phyloP scores from a whole-genome alignment of 2,113 vertebrate genomes.

The Hylia prasina region DNA sequence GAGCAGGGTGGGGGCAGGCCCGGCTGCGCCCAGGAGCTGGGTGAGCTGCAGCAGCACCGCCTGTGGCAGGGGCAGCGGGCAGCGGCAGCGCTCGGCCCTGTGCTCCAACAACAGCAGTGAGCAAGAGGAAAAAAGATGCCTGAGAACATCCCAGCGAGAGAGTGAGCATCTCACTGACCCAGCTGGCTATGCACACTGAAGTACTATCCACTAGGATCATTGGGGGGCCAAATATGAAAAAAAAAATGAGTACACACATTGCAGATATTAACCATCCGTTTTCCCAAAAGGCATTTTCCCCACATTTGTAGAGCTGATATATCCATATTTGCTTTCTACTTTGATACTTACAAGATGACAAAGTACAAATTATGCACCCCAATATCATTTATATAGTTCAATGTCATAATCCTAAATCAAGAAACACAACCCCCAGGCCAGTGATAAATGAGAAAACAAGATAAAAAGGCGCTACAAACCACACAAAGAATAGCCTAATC shows the following conservation, averaged over 20 bases:
- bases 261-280: neutral
- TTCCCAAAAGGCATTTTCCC: neutral
- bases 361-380: neutral
- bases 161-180: neutral
- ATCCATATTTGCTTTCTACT: neutral
- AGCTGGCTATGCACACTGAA: neutral
- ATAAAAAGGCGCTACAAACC: neutral
- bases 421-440: neutral
- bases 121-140: neutral
- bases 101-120: neutral
- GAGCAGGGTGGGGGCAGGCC: neutral
- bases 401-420: neutral
- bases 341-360: neutral
- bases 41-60: neutral
- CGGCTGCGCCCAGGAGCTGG: neutral
- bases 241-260: neutral
- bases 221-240: neutral
- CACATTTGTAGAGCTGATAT: neutral
- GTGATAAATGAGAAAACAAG: neutral
- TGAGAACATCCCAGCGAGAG: neutral
- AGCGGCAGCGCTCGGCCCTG: neutral
- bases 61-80: accelerated
- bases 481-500: neutral
- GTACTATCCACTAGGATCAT: neutral
- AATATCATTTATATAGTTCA: neutral